phyloP scores from a whole-genome alignment of 2,888 invertebrate genomes.

The Cephalotes varians region DNA sequence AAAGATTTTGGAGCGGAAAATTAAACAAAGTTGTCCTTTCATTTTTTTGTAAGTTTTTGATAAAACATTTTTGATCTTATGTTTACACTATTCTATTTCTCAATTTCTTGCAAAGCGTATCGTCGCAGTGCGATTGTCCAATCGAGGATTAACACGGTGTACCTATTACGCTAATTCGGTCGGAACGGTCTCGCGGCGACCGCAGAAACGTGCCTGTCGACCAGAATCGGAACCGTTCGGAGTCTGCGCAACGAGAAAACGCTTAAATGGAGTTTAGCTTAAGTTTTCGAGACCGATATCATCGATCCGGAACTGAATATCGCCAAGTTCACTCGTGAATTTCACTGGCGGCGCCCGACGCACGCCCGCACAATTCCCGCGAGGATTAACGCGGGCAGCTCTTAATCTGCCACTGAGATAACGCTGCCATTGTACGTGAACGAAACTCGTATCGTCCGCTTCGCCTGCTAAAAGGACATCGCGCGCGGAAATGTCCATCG shows the following conservation, averaged over 20 bases:
- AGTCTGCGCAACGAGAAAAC: slow-evolving; percentile 49
- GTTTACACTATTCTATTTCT: background rate
- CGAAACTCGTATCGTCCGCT: slow-evolving; percentile 31
- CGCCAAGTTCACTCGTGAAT: slow-evolving; percentile 59
- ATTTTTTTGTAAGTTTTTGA: background rate
- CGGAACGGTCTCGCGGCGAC: slow-evolving; percentile 43
- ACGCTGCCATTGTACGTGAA: slow-evolving; percentile 41
- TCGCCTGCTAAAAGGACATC: background rate
- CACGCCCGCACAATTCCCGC: slow-evolving; percentile 64
- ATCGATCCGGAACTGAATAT: slow-evolving; percentile 66
- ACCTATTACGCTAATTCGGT: slow-evolving; percentile 59
- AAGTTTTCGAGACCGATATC: slow-evolving; percentile 67
- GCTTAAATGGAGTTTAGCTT: slow-evolving; percentile 71
- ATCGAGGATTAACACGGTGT: background rate
- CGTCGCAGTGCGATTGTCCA: background rate
- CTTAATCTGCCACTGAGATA: slow-evolving; percentile 68
- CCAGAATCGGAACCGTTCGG: slow-evolving; percentile 50
- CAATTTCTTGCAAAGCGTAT: background rate
- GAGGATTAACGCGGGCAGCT: slow-evolving; percentile 66
- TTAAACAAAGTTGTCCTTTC: background rate
- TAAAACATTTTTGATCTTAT: background rate
- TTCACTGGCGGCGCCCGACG: slow-evolving; percentile 49
- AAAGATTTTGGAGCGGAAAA: background rate
- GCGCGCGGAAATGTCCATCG: background rate
- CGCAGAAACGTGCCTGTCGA: slow-evolving; percentile 63